Conservation (phyloP, 2,797 vertebrate genomes). For the Cynopterus sphinx region DNA sequence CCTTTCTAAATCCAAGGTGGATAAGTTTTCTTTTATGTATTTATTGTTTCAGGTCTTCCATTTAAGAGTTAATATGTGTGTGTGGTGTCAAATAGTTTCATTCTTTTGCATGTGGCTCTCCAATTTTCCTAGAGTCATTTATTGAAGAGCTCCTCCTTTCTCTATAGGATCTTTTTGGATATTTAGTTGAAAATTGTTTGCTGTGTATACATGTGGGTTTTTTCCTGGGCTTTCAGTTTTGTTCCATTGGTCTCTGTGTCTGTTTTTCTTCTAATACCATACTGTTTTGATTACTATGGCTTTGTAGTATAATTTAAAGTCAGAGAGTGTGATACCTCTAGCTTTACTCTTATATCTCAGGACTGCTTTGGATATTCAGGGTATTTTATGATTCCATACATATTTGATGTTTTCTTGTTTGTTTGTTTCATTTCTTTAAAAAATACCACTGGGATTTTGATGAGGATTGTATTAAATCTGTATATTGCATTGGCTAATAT, state of each 20-base stretch:
- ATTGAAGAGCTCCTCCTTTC: neutral
- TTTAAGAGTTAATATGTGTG: too few relatives aligned
- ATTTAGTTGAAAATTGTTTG: neutral
- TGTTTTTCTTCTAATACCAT: neutral
- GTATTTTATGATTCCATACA: neutral
- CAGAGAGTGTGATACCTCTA: neutral
- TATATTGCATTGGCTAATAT: neutral
- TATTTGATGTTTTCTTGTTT: neutral
- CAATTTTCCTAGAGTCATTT: neutral
- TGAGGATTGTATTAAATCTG: neutral
- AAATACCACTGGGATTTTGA: neutral
- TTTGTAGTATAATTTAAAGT: neutral
- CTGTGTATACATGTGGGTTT: neutral
- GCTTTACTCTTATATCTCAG: neutral
- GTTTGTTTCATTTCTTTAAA: neutral
- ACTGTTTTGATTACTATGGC: neutral
- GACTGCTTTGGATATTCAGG: neutral
- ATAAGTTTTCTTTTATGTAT: too few relatives aligned
- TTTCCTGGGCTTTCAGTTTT: neutral
- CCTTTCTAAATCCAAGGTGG: too few relatives aligned
- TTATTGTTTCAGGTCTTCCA: too few relatives aligned
- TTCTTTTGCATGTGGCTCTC: neutral
- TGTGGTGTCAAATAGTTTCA: neutral
- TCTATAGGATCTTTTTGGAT: neutral
- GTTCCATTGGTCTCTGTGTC: neutral